Evolutionary conservation across 1,140 invertebrate genomes (phyloP), one percentile per base, ranked within the genome.

Genomic region (Aphelinus atriplicis): DNA sequence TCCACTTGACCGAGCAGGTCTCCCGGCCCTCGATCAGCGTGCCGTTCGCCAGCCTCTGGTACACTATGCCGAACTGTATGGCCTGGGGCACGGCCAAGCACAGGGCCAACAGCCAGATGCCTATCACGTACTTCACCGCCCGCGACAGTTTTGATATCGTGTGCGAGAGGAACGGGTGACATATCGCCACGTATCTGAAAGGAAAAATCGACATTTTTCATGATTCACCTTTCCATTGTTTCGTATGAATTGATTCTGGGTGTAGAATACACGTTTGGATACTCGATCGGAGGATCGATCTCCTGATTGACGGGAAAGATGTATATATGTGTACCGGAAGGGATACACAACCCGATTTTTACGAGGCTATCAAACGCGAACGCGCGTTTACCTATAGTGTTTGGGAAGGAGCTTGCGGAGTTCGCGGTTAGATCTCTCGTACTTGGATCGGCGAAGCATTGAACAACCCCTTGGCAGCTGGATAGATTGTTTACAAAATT

Each of bases 131-230:
- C 75, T 92, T 91, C 1, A 94, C 89, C 0, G 92, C 93, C 66
- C 94, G 86, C 7, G 92, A 93, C 2, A 94, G 83, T 70, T 94
- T 95, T 0, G 94, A 95, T 89, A 96, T 93, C 1, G 94, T 95
- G 82, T 97, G 95, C 0, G 94, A 93, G 79, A 94, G 88, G 78
- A 98, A 94, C 0, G 97, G 96, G 84, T 97, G 94, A 85, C 96
- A 98, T 78, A 98, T 98, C 10, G 96, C 97, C 42, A 98, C 91
- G 85, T 98, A 99, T 63, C 97, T 90, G 77, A 50, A 61, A 47
- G 26, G 26, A 26, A 26, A 26, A 26, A 26, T 26, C 26, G 26
- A 26, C 26, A 55, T 55, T 55, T 55, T 55, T 10, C 10, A 10
- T 7, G 10, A 55, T 10, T 55, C 5, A 55, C 5, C 1, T 10